These are phyloP conservation scores for Dryocosmus kuriphilus DNA, from an alignment of 2,888 invertebrate genomes.

Conservation along the genomic window DNA sequence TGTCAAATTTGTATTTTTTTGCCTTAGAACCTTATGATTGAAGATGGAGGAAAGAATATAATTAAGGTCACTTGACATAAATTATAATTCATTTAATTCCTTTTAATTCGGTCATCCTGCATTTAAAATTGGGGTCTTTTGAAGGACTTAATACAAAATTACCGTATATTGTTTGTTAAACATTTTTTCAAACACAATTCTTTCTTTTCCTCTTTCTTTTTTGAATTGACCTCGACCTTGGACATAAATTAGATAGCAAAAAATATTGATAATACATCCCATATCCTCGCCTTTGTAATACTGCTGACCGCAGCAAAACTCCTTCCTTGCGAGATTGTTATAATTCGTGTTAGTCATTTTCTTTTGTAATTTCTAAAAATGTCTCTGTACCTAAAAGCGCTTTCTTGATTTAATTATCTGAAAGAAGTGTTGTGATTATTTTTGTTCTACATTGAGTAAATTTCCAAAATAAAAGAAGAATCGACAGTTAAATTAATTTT, in stretches of 20 bases:
- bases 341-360: neutral
- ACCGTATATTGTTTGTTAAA: neutral
- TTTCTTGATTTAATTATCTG: too few relatives aligned
- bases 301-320: neutral
- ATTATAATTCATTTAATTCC: too few relatives aligned
- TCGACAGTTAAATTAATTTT: too few relatives aligned
- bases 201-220: neutral
- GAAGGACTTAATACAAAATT: neutral
- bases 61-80: too few relatives aligned
- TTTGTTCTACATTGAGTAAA: too few relatives aligned
- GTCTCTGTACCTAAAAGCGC: neutral
- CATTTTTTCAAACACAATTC: neutral
- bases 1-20: too few relatives aligned
- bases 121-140: too few relatives aligned
- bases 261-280: neutral
- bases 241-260: conserved; percentile 27
- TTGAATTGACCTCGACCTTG: conserved; percentile 2
- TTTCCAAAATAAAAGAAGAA: too few relatives aligned
- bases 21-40: too few relatives aligned
- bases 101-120: too few relatives aligned
- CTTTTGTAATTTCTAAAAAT: neutral
- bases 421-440: too few relatives aligned
- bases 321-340: neutral
- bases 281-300: neutral
- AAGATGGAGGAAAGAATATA: too few relatives aligned